Percentiles rank a stretch among this genome's conserved stretches.
phyloP scores from a whole-genome alignment of 2,797 vertebrate species.

The Taeniopygia guttata region DNA sequence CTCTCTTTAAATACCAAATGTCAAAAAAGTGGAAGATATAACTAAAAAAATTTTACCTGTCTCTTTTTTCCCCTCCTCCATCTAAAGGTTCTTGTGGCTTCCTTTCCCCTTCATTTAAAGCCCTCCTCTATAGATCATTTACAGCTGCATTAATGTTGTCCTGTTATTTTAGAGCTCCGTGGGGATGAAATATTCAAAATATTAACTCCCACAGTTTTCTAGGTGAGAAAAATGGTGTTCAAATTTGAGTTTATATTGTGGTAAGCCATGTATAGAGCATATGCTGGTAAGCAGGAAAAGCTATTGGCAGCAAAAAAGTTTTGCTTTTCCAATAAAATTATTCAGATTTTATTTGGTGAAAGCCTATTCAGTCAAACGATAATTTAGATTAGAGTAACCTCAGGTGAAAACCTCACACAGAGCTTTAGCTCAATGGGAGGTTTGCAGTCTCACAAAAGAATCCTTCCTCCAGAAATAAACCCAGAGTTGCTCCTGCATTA shows the following conservation, averaged over 20 bases:
- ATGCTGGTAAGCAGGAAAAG: not conserved
- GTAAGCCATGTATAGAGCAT: not conserved
- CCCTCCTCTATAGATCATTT: not conserved
- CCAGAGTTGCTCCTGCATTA: not conserved
- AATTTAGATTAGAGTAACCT: not conserved
- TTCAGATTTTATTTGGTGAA: not conserved
- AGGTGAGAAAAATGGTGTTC: not conserved
- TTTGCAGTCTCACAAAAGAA: not conserved
- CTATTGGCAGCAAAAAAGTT: not conserved
- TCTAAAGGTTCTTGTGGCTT: not conserved
- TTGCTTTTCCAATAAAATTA: not conserved
- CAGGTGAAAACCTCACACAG: not conserved
- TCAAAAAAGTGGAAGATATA: not conserved
- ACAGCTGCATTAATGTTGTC: not conserved
- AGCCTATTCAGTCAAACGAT: not conserved
- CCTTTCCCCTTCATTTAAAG: not conserved
- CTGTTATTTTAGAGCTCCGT: not conserved
- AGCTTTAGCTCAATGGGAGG: not conserved
- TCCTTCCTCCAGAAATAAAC: conserved; percentile 34
- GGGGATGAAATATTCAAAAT: not conserved
- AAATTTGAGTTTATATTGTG: not conserved
- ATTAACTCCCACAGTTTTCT: not conserved
- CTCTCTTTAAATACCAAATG: not conserved
- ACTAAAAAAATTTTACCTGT: not conserved
- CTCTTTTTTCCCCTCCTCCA: not conserved